Percentiles rank a stretch among this genome's conserved stretches.
Evolutionary conservation across 2,888 invertebrate species (phyloP).

Genomic region (Nephrotoma guestfalica): DNA sequence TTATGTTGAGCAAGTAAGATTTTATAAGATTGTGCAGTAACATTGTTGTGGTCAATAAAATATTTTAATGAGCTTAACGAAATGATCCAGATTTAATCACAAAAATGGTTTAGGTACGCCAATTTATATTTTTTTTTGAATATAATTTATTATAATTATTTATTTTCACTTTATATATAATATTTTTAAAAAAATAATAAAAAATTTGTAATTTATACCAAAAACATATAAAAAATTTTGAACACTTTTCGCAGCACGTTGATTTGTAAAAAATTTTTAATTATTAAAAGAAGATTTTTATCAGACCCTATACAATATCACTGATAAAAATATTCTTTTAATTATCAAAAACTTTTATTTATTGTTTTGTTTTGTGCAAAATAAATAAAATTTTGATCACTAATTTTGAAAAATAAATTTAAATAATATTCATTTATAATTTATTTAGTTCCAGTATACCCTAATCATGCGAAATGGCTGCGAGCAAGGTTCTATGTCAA

Average conservation of each 20-base stretch:
- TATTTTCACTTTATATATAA: neutral
- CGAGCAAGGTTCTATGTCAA: too few relatives aligned
- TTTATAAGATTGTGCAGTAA: neutral
- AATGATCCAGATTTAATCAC: neutral
- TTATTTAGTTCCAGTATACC: neutral
- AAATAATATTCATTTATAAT: neutral
- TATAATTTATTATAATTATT: neutral
- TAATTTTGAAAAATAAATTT: neutral
- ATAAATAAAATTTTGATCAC: neutral
- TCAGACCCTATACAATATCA: neutral
- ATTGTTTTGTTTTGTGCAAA: neutral
- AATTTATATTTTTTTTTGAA: neutral
- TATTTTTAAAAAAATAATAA: neutral
- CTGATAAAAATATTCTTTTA: neutral
- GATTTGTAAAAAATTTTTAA: neutral
- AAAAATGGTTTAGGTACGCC: neutral
- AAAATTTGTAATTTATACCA: neutral
- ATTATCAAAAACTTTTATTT: neutral
- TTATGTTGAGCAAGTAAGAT: neutral
- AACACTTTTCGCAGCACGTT: neutral
- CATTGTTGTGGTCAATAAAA: neutral
- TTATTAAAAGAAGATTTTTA: neutral
- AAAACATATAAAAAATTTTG: neutral
- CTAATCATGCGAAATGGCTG: too few relatives aligned
- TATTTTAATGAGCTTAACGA: neutral